Conservation (phyloP, 2,797 vertebrate species). For the Vireo griseus region DNA sequence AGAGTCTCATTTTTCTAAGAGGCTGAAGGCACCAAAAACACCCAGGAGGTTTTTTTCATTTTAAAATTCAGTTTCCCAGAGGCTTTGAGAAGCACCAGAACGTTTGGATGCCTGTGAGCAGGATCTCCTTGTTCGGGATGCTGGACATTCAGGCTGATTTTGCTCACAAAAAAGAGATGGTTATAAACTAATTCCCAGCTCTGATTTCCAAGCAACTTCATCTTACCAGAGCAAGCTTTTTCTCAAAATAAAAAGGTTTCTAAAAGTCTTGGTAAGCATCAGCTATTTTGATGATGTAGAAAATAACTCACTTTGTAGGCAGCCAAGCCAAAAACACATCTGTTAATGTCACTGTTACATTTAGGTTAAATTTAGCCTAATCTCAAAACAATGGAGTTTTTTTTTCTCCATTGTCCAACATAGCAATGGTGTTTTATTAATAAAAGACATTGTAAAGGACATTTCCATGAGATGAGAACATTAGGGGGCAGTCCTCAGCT, state of each 20-base stretch:
- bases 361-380: background rate
- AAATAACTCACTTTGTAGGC: background rate
- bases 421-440: background rate
- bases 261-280: background rate
- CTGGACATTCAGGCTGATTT: background rate
- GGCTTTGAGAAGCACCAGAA: background rate
- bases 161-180: background rate
- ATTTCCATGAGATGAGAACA: background rate
- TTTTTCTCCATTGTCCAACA: background rate
- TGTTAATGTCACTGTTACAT: background rate
- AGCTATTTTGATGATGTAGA: background rate
- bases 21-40: background rate
- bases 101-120: background rate
- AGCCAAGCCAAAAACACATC: background rate
- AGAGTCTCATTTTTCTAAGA: background rate
- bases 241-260: background rate
- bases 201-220: background rate
- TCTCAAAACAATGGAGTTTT: fast-evolving
- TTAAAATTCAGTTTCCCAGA: background rate
- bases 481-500: constrained; percentile 52
- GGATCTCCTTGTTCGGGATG: background rate
- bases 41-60: background rate
- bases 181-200: background rate
- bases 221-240: background rate
- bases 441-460: background rate